Conservation (phyloP, 2,113 vertebrate genomes). For the Cyanoderma ruficeps region DNA sequence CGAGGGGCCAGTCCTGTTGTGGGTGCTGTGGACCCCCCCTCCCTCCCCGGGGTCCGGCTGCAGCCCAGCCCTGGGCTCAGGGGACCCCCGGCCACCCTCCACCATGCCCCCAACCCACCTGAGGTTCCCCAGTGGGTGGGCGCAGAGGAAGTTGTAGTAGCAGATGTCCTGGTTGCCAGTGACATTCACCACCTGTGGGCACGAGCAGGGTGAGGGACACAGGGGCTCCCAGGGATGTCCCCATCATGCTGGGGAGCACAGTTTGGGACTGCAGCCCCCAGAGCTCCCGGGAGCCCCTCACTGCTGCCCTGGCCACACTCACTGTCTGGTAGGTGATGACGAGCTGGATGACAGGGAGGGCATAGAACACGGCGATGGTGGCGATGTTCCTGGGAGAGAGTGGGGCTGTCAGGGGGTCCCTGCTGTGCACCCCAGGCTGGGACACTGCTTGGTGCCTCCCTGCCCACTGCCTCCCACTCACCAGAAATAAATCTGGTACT, state of each 20-base stretch:
- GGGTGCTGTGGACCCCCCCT: fast-evolving
- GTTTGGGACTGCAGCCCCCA: neutral
- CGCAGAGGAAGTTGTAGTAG: constrained; percentile 97
- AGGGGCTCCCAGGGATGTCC: neutral
- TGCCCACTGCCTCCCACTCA: constrained; percentile 56
- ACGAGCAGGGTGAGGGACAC: neutral
- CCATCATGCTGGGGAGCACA: fast-evolving
- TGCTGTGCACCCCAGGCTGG: fast-evolving
- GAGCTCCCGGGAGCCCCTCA: neutral
- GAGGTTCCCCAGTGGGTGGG: constrained; percentile 91
- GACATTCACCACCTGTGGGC: constrained; percentile 87
- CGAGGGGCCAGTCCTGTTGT: fast-evolving
- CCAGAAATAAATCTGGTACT: constrained; percentile 99
- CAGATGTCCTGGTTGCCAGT: constrained; percentile 99
- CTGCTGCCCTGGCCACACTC: neutral
- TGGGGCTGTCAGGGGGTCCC: neutral
- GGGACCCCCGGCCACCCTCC: neutral
- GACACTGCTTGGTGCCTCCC: neutral
- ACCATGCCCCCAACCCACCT: constrained; percentile 70
- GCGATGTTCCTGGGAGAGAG: constrained; percentile 87
- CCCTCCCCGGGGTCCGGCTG: fast-evolving
- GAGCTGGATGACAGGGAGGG: constrained; percentile 92
- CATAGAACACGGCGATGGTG: constrained; percentile 95
- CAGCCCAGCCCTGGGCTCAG: neutral
- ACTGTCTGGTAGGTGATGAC: constrained; percentile 99